Base-by-base conservation (phyloP, 2,888 invertebrate species). In the Campoplex nolae region DNA sequence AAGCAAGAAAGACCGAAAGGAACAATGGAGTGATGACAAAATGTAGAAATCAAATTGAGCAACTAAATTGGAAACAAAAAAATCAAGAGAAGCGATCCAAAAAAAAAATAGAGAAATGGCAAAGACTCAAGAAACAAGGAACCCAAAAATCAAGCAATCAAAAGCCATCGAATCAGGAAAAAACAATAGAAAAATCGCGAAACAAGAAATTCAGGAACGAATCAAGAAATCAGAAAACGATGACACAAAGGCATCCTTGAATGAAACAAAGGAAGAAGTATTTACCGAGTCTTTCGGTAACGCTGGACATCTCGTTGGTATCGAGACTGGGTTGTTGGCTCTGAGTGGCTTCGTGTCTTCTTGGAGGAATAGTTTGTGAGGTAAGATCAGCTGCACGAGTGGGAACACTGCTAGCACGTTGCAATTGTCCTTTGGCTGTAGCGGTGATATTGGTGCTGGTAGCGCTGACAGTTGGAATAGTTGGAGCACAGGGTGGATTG, bases 361-460 rank as follows among this genome's bases (percentile, higher is more conserved):
- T 93, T 1, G 95, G 94, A 6, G 94, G 92, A 58, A 94, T 90
- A 77, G 91, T 86, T 71, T 93, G 94, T 71, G 94, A 95, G 0
- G 90, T 83, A 77, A 94, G 91, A 91, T 96, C 95, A 77, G 95
- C 95, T 51, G 95, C 95, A 42, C 96, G 94, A 1, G 95, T 95
- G n/a, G 97, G 97, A 68, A 97, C 97, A 93, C 97, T 97, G 89
- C 97, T 96, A 8, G 97, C 97, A n/a, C 97, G 95, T 90, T 97
- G 96, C 74, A 97, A 94, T 68, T 96, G 96, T 62, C 96, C 95
- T 51, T 94, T 93, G 28, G 89, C 89, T 38, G 92, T 88, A 7
- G 67, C 65, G 54, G 78, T 45, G 16, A 75, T 48, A 23, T 77
- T 70, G 23, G 70, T 51, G 56, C 68, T 79, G 11, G 67, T 58